Conservation (phyloP, 2,113 vertebrate genomes). For the Pangasianodon gigas region DNA sequence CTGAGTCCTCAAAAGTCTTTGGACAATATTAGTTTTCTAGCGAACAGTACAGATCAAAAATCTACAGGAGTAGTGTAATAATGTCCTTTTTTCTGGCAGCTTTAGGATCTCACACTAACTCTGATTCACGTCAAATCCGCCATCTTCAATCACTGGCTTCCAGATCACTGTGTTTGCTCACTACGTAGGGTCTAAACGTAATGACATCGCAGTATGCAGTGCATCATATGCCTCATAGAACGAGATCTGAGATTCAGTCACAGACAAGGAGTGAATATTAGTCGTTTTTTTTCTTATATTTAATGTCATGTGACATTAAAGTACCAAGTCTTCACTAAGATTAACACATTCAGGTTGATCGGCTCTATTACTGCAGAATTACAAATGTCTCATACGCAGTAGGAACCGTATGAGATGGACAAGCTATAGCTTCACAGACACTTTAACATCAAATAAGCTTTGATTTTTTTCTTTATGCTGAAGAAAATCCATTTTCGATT, state of each 20-base stretch:
- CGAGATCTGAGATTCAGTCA: not conserved
- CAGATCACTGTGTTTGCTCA: not conserved
- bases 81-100: not conserved
- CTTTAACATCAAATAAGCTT: not conserved
- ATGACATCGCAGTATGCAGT: not conserved
- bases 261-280: not conserved
- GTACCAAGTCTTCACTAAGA: not conserved
- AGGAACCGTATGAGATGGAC: not conserved
- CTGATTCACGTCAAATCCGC: not conserved
- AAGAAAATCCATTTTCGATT: too few species aligned
- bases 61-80: not conserved
- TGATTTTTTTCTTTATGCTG: too few species aligned
- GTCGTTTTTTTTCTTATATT: not conserved
- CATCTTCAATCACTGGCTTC: not conserved
- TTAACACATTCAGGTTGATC: not conserved
- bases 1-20: not conserved
- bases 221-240: not conserved
- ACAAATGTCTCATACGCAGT: not conserved
- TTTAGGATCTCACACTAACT: not conserved
- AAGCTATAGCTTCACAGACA: not conserved
- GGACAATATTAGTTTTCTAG: not conserved
- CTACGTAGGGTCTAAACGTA: not conserved
- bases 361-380: not conserved
- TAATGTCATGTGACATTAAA: not conserved
- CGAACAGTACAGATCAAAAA: not conserved